Evolutionary conservation across 2,113 vertebrate genomes (phyloP).

Genomic region (Nicator chloris): DNA sequence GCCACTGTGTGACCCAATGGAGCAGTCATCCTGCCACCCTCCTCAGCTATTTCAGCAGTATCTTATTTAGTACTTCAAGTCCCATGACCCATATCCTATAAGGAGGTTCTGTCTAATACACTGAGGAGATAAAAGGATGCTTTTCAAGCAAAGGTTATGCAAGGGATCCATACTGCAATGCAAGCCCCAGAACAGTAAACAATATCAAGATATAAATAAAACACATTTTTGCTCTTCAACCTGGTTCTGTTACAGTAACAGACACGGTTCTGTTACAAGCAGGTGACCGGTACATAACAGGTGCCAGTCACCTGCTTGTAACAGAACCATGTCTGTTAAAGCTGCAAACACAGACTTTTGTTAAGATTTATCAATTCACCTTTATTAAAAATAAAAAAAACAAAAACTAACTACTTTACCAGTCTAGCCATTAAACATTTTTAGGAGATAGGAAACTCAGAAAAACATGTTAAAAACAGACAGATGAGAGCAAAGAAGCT

Average conservation of each 20-base stretch:
- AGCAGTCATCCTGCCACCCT: background rate
- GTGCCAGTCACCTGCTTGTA: background rate
- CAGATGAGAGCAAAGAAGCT: background rate
- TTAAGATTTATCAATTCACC: background rate
- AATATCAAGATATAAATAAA: background rate
- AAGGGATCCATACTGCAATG: background rate
- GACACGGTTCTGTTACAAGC: too few species aligned
- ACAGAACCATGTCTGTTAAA: background rate
- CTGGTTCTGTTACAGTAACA: too few species aligned
- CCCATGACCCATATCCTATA: slow-evolving; percentile 35
- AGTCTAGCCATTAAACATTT: background rate
- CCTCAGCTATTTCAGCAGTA: background rate
- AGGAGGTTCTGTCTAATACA: slow-evolving; percentile 30
- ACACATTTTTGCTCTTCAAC: background rate
- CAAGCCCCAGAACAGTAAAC: background rate
- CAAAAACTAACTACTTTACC: background rate
- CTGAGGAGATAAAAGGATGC: slow-evolving; percentile 39
- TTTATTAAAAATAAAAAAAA: background rate
- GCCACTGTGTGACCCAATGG: accelerated
- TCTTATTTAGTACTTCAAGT: slow-evolving; percentile 28
- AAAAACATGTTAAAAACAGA: background rate
- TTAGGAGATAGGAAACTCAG: background rate
- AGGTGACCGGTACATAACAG: too few species aligned
- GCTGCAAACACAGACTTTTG: background rate
- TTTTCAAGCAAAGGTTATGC: slow-evolving; percentile 36